Conservation (phyloP, 2,888 invertebrate species). For the Dyspetes luteomarginatus region DNA sequence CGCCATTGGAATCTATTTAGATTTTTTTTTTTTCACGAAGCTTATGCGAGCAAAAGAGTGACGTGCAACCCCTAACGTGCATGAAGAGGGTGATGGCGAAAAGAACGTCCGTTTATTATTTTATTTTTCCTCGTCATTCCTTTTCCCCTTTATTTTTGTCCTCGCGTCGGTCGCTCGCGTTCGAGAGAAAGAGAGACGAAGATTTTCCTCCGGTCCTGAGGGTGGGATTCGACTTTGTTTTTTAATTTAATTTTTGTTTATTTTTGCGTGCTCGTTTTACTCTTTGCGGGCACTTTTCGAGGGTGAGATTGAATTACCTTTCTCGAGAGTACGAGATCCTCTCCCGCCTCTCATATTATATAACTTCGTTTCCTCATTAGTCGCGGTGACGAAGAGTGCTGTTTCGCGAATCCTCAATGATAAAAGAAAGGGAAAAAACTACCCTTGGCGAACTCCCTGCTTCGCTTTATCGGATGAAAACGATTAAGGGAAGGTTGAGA, state of each 20-base stretch:
- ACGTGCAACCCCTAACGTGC: neutral
- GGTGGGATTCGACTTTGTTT: neutral
- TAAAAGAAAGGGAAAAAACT: neutral
- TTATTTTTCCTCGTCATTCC: neutral
- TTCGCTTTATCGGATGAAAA: conserved; percentile 55
- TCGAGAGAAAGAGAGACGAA: neutral
- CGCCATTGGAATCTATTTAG: conserved; percentile 24
- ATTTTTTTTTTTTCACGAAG: conserved; percentile 26
- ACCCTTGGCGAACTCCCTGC: conserved; percentile 12
- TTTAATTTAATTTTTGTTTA: neutral
- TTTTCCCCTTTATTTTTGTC: neutral
- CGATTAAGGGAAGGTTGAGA: conserved; percentile 50
- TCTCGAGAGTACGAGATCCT: conserved; percentile 32
- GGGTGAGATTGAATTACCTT: conserved; percentile 38
- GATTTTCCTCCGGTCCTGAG: neutral
- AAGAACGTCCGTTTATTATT: no score
- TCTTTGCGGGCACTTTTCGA: conserved; percentile 7
- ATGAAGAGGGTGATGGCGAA: neutral
- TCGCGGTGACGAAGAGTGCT: conserved; percentile 2
- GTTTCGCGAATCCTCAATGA: neutral
- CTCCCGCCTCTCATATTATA: neutral
- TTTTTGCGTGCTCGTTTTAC: neutral
- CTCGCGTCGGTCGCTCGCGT: neutral
- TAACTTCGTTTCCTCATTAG: conserved; percentile 51
- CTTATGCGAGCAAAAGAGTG: conserved; percentile 7